Conservation (phyloP, 2,888 invertebrate species). For the Pharmacophagus antenor region DNA sequence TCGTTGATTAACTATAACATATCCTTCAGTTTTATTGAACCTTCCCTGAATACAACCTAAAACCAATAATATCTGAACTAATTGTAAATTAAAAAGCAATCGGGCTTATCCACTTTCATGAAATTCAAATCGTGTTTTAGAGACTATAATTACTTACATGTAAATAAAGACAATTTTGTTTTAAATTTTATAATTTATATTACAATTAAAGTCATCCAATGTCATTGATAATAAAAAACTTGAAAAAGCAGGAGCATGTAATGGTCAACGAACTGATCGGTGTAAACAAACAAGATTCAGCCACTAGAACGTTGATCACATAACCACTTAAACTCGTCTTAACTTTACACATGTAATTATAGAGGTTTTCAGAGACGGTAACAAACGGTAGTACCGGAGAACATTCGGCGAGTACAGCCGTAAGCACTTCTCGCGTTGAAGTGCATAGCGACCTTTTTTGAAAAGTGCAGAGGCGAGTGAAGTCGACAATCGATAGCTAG, state of each 20-base stretch:
- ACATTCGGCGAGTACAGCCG: slow-evolving; percentile 10
- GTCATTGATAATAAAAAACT: neutral
- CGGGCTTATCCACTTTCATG: too few relatives aligned
- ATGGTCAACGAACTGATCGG: slow-evolving; percentile 1
- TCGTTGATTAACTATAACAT: too few relatives aligned
- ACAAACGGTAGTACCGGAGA: neutral
- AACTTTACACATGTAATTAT: slow-evolving; percentile 3
- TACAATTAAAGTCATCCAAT: neutral
- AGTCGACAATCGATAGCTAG: slow-evolving; percentile 52
- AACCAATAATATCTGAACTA: too few relatives aligned
- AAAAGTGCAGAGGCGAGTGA: slow-evolving; percentile 44
- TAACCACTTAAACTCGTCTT: slow-evolving; percentile 6
- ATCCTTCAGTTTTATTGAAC: too few relatives aligned
- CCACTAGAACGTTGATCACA: slow-evolving; percentile 16
- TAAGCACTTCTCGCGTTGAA: slow-evolving; percentile 20
- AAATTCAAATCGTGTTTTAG: too few relatives aligned
- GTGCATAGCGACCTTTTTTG: slow-evolving; percentile 38
- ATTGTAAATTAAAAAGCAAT: too few relatives aligned
- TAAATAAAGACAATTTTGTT: neutral
- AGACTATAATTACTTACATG: neutral
- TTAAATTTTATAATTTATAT: neutral
- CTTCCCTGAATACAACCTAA: too few relatives aligned
- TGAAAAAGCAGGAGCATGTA: neutral
- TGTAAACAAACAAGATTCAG: slow-evolving; percentile 20
- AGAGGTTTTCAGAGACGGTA: neutral